Evolutionary conservation across 2,888 invertebrate genomes (phyloP).

Genomic region (Trisateles emortualis): DNA sequence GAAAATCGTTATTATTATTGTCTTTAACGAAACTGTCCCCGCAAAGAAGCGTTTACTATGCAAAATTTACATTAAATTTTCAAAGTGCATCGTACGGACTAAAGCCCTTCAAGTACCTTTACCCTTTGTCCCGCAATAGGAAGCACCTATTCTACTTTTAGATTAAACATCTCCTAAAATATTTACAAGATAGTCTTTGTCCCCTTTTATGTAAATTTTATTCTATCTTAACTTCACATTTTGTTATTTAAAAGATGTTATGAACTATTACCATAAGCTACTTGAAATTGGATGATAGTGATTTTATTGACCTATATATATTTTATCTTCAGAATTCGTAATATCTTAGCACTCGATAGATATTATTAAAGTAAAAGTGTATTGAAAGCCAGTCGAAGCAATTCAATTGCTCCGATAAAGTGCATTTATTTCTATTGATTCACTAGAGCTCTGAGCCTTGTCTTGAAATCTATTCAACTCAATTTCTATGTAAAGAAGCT

Average conservation of each 20-base stretch:
- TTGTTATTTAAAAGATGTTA: not conserved
- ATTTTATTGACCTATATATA: too few relatives aligned
- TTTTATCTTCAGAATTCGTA: not conserved
- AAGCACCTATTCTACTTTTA: conserved; percentile 28
- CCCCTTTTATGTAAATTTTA: not conserved
- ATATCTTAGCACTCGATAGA: not conserved
- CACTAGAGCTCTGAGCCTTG: conserved; percentile 17
- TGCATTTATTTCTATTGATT: conserved; percentile 39
- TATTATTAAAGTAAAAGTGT: not conserved
- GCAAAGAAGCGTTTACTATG: conserved; percentile 25
- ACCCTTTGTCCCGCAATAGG: conserved; percentile 32
- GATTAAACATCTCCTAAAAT: conserved; percentile 33
- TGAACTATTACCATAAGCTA: too few relatives aligned
- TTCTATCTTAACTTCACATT: not conserved
- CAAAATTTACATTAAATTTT: conserved; percentile 40
- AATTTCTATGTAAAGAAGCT: conserved; percentile 8
- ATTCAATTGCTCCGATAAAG: conserved; percentile 18
- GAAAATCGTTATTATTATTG: conserved; percentile 53
- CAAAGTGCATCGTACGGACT: conserved; percentile 32
- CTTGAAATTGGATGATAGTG: too few relatives aligned
- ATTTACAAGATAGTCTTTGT: conserved; percentile 24
- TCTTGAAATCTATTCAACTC: conserved; percentile 22
- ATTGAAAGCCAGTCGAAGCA: not conserved
- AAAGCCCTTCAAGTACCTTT: conserved; percentile 21
- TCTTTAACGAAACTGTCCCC: conserved; percentile 29